Evolutionary conservation across 2,888 invertebrate species (phyloP), one percentile per base, ranked within the genome.

Genomic region (Quadroppia sp.): DNA sequence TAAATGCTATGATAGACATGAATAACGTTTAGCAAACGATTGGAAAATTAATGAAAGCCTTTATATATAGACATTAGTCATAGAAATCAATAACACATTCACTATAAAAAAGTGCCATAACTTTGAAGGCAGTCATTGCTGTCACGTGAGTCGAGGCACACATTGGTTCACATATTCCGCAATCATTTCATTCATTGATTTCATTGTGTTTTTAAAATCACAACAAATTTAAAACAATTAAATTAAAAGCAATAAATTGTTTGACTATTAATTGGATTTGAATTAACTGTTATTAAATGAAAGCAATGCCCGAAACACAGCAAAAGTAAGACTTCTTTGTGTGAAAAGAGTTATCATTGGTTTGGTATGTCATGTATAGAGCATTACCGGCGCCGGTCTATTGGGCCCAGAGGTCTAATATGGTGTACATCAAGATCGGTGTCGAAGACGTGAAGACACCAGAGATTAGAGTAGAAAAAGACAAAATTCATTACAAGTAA

Each of bases 391-490:
- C 78, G 42, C 77, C 77, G 53, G 90, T 95, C 79, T 87, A 91
- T 84, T 97, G 97, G 97, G 96, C 96, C 74, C 96, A 97, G 83
- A 87, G 93, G 81, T 88, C 88, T 80, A 88, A 89, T 80, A 85
- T 90, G 80, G 83, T 97, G 77, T 92, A 89, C 82, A 86, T 98
- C 79, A 95, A 94, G 78, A 89, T 97, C 82, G 91, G 91, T 84
- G 86, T 96, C 81, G 95, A 94, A 86, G 90, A 90, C 81, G 90
- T 90, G 81, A 91, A 90, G 85, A 87, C 90, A 81, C 92, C 94
- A 72, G 87, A 86, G 79, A 88, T 95, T 80, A 90, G 88, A 84
- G 86, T 87, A 81, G 87, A 87, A 76, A 80, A 83, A 50, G 82
- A 84, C 73, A 84, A 83, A 77, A 86, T 94, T 80, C 88, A 88